A percentile compares a stretch with the other conserved stretches of the same genome.
Evolutionary conservation across 2,888 invertebrate genomes (phyloP).

Genomic region (Brachypterus glaber): DNA sequence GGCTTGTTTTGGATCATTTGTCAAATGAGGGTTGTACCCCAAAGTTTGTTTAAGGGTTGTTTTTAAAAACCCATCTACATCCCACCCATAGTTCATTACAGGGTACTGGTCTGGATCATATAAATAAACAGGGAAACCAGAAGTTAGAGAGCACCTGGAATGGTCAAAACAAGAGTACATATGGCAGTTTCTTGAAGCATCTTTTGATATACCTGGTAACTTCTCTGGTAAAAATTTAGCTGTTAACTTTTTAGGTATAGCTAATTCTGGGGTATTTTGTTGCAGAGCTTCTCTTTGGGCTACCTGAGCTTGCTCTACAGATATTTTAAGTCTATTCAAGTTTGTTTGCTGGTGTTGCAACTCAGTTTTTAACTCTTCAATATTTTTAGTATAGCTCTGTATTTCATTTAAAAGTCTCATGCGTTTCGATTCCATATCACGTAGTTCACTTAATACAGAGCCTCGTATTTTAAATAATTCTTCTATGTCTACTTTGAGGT

Average conservation of each 20-base stretch:
- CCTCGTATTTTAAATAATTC: conserved; percentile 86
- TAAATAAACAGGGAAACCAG: conserved; percentile 85
- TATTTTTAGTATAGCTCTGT: conserved; percentile 66
- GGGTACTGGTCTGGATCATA: conserved; percentile 75
- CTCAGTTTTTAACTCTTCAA: conserved; percentile 79
- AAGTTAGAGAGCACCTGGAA: conserved; percentile 84
- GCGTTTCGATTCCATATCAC: conserved; percentile 79
- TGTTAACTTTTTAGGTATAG: conserved; percentile 67
- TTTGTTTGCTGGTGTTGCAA: conserved; percentile 75
- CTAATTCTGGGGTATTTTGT: conserved; percentile 82
- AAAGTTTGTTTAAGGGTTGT: conserved; percentile 75
- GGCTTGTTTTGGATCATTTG: conserved; percentile 72
- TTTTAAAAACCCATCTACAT: conserved; percentile 74
- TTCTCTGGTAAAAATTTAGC: conserved; percentile 49
- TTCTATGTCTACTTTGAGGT: conserved; percentile 75
- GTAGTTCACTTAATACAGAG: conserved; percentile 85
- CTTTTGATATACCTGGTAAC: conserved; percentile 42
- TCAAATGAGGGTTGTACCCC: conserved; percentile 78
- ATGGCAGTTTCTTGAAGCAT: conserved; percentile 49
- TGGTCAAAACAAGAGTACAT: conserved; percentile 94
- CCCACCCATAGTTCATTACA: conserved; percentile 57
- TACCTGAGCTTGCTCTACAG: conserved; percentile 81
- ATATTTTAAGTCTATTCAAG: conserved; percentile 76
- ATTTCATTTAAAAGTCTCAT: conserved; percentile 78
- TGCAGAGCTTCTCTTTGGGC: conserved; percentile 84